phyloP scores from a whole-genome alignment of 2,888 invertebrate genomes.

The Lasius fuliginosus region DNA sequence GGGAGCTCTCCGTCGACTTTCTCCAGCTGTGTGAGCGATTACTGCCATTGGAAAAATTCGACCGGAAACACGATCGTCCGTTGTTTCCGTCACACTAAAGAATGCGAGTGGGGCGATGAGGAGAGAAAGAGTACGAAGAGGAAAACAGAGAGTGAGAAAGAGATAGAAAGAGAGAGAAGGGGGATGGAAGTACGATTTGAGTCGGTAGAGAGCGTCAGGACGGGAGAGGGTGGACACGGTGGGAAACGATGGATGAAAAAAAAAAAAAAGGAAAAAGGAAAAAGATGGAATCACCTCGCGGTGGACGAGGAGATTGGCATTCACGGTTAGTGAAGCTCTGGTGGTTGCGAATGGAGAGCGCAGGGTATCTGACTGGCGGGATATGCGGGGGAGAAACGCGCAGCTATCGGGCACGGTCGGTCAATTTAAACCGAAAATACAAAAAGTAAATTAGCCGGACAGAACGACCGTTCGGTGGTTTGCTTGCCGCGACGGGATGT shows the following conservation, averaged over 20 bases:
- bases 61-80: slow-evolving; percentile 68
- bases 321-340: slow-evolving; percentile 79
- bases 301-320: slow-evolving; percentile 81
- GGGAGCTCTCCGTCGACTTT: slow-evolving; percentile 54
- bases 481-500: slow-evolving; percentile 56
- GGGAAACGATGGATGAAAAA: slow-evolving; percentile 27
- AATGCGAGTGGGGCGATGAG: slow-evolving; percentile 19
- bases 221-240: slow-evolving; percentile 28
- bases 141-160: not conserved
- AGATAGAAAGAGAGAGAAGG: not conserved
- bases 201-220: slow-evolving; percentile 30
- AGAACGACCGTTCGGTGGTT: slow-evolving; percentile 78
- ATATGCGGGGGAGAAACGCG: slow-evolving; percentile 37
- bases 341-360: slow-evolving; percentile 79
- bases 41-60: slow-evolving; percentile 73
- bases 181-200: slow-evolving; percentile 49
- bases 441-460: slow-evolving; percentile 85
- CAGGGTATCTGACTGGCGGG: slow-evolving; percentile 64
- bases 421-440: slow-evolving; percentile 85
- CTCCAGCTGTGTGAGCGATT: slow-evolving; percentile 67
- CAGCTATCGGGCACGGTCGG: slow-evolving; percentile 79
- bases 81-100: slow-evolving; percentile 44
- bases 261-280: slow-evolving; percentile 7
- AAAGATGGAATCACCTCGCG: slow-evolving; percentile 70
- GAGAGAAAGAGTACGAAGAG: slow-evolving; percentile 12